A percentile compares a stretch with the other conserved stretches of the same genome.
phyloP scores from a whole-genome alignment of 2,888 invertebrate genomes.

The Synanthedon myopaeformis region DNA sequence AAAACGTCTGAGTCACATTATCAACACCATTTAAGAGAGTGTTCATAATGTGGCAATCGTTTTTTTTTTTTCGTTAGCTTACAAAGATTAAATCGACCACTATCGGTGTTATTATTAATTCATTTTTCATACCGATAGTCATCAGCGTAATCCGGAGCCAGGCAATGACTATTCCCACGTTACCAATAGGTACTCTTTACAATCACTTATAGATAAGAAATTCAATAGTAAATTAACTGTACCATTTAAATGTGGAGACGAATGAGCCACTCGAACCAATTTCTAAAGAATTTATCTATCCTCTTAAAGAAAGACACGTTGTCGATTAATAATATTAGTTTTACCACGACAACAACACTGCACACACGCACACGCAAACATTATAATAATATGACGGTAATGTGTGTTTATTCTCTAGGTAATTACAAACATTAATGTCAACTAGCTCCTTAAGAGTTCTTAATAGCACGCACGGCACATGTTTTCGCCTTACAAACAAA shows the following conservation, averaged over 20 bases:
- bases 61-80: constrained; percentile 27
- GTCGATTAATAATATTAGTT: too few relatives aligned
- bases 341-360: too few relatives aligned
- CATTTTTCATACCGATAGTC: constrained; percentile 49
- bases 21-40: constrained; percentile 15
- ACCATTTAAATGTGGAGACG: constrained; percentile 9
- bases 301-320: too few relatives aligned
- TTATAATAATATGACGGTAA: too few relatives aligned
- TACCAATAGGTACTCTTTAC: constrained; percentile 32
- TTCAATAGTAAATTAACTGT: constrained; percentile 59
- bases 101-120: constrained; percentile 56
- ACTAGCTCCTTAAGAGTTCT: too few relatives aligned
- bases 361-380: too few relatives aligned
- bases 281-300: constrained; percentile 10
- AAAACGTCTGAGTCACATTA: neutral
- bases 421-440: too few relatives aligned
- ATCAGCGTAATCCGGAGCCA: constrained; percentile 56
- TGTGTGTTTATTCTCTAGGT: too few relatives aligned
- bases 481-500: too few relatives aligned
- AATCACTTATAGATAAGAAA: constrained; percentile 50
- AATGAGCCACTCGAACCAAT: neutral
- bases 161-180: constrained; percentile 57
- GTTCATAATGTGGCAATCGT: constrained; percentile 17
- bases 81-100: constrained; percentile 41
- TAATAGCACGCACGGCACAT: too few relatives aligned